phyloP scores from a whole-genome alignment of 1,140 invertebrate species.

The Cotesia glomerata region DNA sequence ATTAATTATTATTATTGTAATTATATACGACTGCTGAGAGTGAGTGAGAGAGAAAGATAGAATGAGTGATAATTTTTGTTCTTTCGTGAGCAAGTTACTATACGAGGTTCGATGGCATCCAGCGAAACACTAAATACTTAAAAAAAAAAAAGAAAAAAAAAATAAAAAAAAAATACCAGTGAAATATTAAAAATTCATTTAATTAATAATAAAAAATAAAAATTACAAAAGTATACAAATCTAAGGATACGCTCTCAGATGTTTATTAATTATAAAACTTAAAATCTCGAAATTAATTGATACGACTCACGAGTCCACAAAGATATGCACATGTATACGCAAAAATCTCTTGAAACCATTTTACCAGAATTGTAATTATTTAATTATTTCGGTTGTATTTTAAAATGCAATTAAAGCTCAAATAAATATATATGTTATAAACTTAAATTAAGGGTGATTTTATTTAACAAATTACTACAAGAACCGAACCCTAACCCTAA shows the following conservation, averaged over 20 bases:
- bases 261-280: too few species aligned
- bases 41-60: conserved; percentile 39
- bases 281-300: too few species aligned
- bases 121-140: neutral
- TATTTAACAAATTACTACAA: too few species aligned
- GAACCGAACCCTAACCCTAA: too few species aligned
- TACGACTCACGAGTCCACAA: conserved; percentile 44
- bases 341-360: conserved; percentile 62
- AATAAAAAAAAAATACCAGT: conserved; percentile 8
- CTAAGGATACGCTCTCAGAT: conserved; percentile 11
- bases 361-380: conserved; percentile 67
- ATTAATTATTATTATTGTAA: conserved; percentile 63
- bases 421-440: conserved; percentile 67
- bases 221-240: too few species aligned
- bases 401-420: conserved; percentile 67
- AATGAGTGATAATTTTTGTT: conserved; percentile 13
- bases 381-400: conserved; percentile 67
- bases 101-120: conserved; percentile 22
- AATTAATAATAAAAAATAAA: conserved; percentile 3
- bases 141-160: conserved; percentile 5
- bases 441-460: conserved; percentile 42
- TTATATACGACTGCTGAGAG: conserved; percentile 61
- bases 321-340: conserved; percentile 66
- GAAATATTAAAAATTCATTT: too few species aligned
- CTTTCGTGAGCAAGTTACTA: conserved; percentile 38